Base-by-base conservation (phyloP, 2,888 invertebrate genomes). In the Nebria salina region DNA sequence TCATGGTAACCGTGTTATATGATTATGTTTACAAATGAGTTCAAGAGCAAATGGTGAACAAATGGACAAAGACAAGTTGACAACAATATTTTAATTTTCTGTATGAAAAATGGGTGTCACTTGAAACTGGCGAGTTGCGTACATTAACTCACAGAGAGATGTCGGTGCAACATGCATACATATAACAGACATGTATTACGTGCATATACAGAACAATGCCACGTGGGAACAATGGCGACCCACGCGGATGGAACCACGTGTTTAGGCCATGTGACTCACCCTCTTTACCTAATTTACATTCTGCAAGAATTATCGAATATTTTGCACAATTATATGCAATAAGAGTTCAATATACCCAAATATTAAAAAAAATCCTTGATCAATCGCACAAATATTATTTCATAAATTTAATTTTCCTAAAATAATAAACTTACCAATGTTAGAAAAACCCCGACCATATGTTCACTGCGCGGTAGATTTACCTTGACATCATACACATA, bases 201-300 rank as follows among this genome's bases (percentile, higher is more conserved):
- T 68, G 78, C 78, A 73, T 72, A 64, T 13, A 72, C 72, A 65
- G 65, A 78, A 78, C 78, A 78, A 78, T 78, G 73, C 72, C 78
- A 78, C 78, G 78, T 78, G 78, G 78, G 78, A 78, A 78, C 78
- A 78, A 78, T 78, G 73, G 78, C 72, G 78, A 20, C 78, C 78
- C 78, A 78, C 70, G 70, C 70, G 70, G 64, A 73, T 78, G 68
- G 76, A 8, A 68, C 78, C 78, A 78, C 78, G 78, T 78, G 78
- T 73, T 15, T 42, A 34, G 78, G 73, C 65, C 78, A 78, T 73
- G 78, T 78, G 78, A 78, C 78, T 78, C 76, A 76, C 68, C 68
- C 76, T 54, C 13, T 13, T 66, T 70, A 7, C 34, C 73, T 73
- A 26, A 42, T 79, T 79, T 79, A 75, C 75, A 75, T 79, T 79